These are phyloP conservation scores for Entomobrya proxima DNA, from an alignment of 2,888 invertebrate genomes.

Conservation along the genomic window DNA sequence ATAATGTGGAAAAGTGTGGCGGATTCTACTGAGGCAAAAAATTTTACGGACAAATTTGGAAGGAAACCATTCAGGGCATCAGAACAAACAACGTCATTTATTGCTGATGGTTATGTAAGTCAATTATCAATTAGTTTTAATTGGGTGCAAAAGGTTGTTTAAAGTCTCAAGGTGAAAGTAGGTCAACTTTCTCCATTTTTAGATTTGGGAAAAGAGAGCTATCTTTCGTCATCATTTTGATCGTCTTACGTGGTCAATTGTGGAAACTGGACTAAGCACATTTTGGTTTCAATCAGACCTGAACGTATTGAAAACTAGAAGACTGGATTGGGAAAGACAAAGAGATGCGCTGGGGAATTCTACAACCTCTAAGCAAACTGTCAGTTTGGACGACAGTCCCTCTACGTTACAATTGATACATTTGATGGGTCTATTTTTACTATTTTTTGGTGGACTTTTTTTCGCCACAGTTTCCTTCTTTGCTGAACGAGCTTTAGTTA, in stretches of 20 bases:
- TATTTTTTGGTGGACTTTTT: background rate
- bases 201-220: conserved; percentile 34
- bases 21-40: conserved; percentile 19
- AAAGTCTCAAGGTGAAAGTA: background rate
- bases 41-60: conserved; percentile 47
- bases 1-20: conserved; percentile 55
- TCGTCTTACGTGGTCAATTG: conserved; percentile 12
- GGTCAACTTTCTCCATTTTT: background rate
- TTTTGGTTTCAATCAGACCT: conserved; percentile 14
- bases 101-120: conserved; percentile 48
- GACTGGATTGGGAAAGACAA: conserved; percentile 8
- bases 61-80: conserved; percentile 18
- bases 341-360: background rate
- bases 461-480: background rate
- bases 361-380: background rate
- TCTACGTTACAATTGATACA: background rate
- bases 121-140: too few species aligned
- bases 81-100: conserved; percentile 29
- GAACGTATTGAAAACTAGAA: background rate
- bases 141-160: too few species aligned
- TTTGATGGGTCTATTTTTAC: background rate
- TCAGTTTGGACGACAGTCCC: background rate
- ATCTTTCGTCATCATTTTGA: conserved; percentile 13
- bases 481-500: background rate
- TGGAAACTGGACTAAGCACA: background rate